Evolutionary conservation across 1,140 invertebrate species (phyloP).

Genomic region (Chrysopa pallens): DNA sequence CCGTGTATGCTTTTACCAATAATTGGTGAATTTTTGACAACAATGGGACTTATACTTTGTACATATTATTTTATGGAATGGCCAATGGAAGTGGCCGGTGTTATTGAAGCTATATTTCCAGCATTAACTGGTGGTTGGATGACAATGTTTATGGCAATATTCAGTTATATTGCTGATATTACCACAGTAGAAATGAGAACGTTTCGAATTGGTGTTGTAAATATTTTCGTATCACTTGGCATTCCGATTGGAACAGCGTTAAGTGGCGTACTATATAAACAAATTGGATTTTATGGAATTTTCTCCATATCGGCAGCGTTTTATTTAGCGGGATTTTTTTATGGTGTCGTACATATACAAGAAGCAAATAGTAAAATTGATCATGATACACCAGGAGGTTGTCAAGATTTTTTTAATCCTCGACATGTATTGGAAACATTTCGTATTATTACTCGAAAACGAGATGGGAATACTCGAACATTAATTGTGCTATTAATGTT

Average conservation of each 20-base stretch:
- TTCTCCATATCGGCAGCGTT: slow-evolving; percentile 20
- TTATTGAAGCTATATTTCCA: slow-evolving; percentile 30
- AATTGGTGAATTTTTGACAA: slow-evolving; percentile 31
- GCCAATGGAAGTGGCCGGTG: slow-evolving; percentile 29
- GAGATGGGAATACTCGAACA: slow-evolving; percentile 10
- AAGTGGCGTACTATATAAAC: slow-evolving; percentile 24
- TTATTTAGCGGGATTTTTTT: slow-evolving; percentile 21
- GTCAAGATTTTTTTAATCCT: slow-evolving; percentile 18
- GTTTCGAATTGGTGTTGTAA: slow-evolving; percentile 31
- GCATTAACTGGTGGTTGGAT: slow-evolving; percentile 33
- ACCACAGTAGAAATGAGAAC: slow-evolving; percentile 31
- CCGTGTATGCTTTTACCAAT: slow-evolving; percentile 40
- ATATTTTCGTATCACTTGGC: slow-evolving; percentile 29
- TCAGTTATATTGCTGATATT: slow-evolving; percentile 36
- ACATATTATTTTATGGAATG: slow-evolving; percentile 29
- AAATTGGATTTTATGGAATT: slow-evolving; percentile 27
- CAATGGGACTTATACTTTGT: slow-evolving; percentile 28
- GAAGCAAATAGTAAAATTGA: slow-evolving; percentile 12
- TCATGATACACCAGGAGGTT: slow-evolving; percentile 7
- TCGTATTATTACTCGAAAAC: slow-evolving; percentile 13
- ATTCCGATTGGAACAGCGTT: slow-evolving; percentile 25
- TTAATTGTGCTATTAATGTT: slow-evolving; percentile 14
- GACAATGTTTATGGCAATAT: slow-evolving; percentile 31
- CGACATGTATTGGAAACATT: slow-evolving; percentile 17
- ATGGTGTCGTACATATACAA: slow-evolving; percentile 19